These are phyloP conservation scores for Plebejus argus DNA, from an alignment of 2,888 invertebrate genomes.

Conservation along the genomic window DNA sequence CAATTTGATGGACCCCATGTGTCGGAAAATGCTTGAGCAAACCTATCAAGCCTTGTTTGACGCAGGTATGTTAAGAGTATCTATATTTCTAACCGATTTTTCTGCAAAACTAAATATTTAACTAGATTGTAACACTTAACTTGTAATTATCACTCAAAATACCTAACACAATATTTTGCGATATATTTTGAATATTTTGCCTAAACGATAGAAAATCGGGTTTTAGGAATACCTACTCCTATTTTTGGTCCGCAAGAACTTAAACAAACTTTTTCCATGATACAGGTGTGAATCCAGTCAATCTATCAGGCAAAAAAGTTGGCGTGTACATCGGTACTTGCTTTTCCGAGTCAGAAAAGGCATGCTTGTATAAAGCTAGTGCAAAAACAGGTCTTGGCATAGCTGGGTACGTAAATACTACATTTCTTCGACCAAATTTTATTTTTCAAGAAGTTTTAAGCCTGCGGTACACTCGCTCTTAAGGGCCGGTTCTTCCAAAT, in stretches of 20 bases:
- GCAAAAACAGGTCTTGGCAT: slow-evolving; percentile 41
- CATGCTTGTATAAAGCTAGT: slow-evolving; percentile 55
- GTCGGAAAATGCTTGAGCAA: slow-evolving; percentile 81
- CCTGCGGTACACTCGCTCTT: too few relatives aligned
- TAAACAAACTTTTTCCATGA: slow-evolving; percentile 30
- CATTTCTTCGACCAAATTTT: too few relatives aligned
- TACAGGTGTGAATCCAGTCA: slow-evolving; percentile 81
- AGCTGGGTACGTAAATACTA: slow-evolving; percentile 38
- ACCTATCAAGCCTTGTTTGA: slow-evolving; percentile 85
- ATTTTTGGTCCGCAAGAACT: neutral
- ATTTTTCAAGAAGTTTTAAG: neutral
- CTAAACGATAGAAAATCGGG: neutral
- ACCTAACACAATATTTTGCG: neutral
- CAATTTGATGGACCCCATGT: slow-evolving; percentile 21
- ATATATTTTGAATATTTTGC: neutral
- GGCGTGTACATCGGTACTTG: slow-evolving; percentile 68
- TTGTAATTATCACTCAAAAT: too few relatives aligned
- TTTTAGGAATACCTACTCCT: neutral
- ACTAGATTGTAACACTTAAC: neutral
- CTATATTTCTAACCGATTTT: neutral
- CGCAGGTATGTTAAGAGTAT: slow-evolving; percentile 58
- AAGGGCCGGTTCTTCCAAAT: too few relatives aligned
- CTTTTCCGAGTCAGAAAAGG: slow-evolving; percentile 82
- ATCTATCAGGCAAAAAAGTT: slow-evolving; percentile 76
- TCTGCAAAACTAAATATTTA: neutral